Base-by-base conservation (phyloP, 2,888 invertebrate species). In the Eulithis testata region DNA sequence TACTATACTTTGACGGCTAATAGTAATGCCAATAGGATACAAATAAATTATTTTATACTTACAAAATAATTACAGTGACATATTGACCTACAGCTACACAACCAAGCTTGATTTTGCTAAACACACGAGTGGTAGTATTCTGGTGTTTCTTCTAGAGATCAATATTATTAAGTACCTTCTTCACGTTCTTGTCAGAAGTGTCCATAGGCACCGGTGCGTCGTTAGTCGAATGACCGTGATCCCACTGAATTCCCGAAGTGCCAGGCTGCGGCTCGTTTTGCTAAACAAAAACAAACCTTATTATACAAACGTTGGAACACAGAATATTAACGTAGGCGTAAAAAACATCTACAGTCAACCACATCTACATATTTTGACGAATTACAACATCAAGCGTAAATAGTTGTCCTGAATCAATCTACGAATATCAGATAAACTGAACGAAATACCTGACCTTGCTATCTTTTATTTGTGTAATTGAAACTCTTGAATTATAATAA, bases 111-210 rank as follows among this genome's bases (percentile, higher is more conserved):
- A 31, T 6, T 31, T 31, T 31, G 31, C 31, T 31, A 31, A 31
- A 6, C 31, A 31, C 3, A 31, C 31, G 6, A 31, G 31, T 6
- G 31, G 31, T 40, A 40, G 40, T 40, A 40, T 11, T 8, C 9
- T 40, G 8, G 40, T 40, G 40, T 11, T 40, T 40, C 40, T 40
- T 8, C 3, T 11, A 40, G 9, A 40, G 44, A 11, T 44, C 11
- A 21, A 21, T 45, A 6, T 6, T 12, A 45, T 5, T 5, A 14
- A 47, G 14, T 80, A 94, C 94, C 93, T 94, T 94, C 73, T 94
- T 94, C 8, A 91, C 85, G n/a, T 50, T 45, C 76, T 94, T 94
- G 31, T 93, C 92, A 51, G 90, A 81, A 1, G 83, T 77, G 5
- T 89, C 91, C 72, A 83, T 75, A 27, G 88, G 87, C 3, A 77